Percentiles rank a stretch among this genome's conserved stretches.
Evolutionary conservation across 1,140 invertebrate genomes (phyloP).

Genomic region (Leucophenga varia): DNA sequence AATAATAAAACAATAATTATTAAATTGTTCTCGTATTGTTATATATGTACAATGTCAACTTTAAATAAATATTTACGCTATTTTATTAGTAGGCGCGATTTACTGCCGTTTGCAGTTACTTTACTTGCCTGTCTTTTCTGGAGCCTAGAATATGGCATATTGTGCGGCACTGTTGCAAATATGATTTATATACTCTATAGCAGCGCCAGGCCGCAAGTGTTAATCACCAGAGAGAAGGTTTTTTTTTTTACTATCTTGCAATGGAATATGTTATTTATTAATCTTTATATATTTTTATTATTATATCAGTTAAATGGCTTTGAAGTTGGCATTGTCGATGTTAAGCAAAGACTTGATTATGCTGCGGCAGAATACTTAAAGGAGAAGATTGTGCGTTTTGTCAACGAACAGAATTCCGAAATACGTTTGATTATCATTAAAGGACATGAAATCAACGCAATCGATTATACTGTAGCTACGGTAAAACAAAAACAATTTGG

Average conservation of each 20-base stretch:
- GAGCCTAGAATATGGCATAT: slow-evolving; percentile 80
- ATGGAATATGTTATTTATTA: background rate
- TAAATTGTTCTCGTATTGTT: too few relatives aligned
- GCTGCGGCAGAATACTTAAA: slow-evolving; percentile 48
- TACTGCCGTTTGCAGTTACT: slow-evolving; percentile 73
- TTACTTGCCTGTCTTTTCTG: slow-evolving; percentile 73
- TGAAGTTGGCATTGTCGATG: slow-evolving; percentile 35
- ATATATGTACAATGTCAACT: too few relatives aligned
- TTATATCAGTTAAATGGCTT: slow-evolving; percentile 25
- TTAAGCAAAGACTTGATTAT: slow-evolving; percentile 47
- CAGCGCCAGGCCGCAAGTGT: slow-evolving; percentile 71
- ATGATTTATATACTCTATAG: slow-evolving; percentile 76
- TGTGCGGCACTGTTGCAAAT: slow-evolving; percentile 79
- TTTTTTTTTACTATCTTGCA: slow-evolving; percentile 18
- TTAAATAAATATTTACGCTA: background rate
- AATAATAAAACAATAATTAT: too few relatives aligned
- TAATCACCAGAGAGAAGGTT: slow-evolving; percentile 63
- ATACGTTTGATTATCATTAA: slow-evolving; percentile 61
- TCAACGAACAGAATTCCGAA: slow-evolving; percentile 22
- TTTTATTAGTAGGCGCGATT: slow-evolving; percentile 67
- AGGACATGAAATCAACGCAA: slow-evolving; percentile 63
- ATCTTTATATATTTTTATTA: background rate
- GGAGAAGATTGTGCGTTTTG: slow-evolving; percentile 37
- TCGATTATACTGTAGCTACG: slow-evolving; percentile 68
- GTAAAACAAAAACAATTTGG: slow-evolving; percentile 41